Conservation (phyloP, 2,797 vertebrate genomes). For the Diglossa cyanea region DNA sequence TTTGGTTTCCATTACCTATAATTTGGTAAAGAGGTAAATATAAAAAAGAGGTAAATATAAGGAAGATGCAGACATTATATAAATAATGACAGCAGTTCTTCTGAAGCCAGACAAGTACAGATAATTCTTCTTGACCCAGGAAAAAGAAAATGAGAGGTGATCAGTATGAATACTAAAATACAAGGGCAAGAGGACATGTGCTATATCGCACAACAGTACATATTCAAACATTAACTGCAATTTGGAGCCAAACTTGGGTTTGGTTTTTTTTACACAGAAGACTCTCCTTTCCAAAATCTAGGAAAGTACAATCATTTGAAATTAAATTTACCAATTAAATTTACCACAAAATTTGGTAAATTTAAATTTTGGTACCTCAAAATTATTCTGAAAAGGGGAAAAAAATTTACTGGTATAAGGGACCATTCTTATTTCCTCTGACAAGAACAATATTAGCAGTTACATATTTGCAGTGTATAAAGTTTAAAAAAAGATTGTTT, state of each 20-base stretch:
- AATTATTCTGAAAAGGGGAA: neutral
- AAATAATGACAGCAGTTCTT: neutral
- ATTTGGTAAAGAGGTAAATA: neutral
- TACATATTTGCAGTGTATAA: neutral
- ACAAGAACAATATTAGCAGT: neutral
- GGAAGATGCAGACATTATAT: neutral
- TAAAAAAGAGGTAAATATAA: neutral
- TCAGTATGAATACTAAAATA: neutral
- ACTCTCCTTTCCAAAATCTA: neutral
- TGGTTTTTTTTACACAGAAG: neutral
- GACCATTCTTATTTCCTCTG: neutral
- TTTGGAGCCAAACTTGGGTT: accelerated
- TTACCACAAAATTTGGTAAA: neutral
- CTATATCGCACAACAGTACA: neutral
- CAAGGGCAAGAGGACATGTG: neutral
- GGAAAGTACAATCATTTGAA: neutral
- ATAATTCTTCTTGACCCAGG: neutral
- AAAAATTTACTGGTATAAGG: neutral
- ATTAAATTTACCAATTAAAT: neutral
- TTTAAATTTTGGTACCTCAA: neutral
- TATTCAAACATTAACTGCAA: neutral
- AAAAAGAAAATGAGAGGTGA: neutral
- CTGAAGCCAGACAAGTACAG: neutral
- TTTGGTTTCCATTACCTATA: neutral
- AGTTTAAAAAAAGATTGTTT: neutral